Evolutionary conservation across 2,888 invertebrate species (phyloP).

Genomic region (Drosophila dives): DNA sequence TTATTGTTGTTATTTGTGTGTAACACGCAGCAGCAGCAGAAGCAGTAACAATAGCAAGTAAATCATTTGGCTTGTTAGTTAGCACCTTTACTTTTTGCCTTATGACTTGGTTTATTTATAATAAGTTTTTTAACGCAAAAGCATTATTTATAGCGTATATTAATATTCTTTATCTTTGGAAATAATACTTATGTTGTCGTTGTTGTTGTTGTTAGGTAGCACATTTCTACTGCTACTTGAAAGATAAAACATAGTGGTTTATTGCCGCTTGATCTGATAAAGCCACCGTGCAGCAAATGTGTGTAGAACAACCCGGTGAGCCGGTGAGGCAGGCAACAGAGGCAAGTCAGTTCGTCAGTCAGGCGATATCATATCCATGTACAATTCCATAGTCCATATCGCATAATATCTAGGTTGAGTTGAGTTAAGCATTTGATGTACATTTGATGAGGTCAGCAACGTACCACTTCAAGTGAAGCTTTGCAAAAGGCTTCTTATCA

Average conservation of each 20-base stretch:
- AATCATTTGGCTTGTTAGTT: constrained; percentile 73
- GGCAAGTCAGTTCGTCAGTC: constrained; percentile 28
- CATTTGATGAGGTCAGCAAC: constrained; percentile 78
- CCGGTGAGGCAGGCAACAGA: constrained; percentile 9
- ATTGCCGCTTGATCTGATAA: constrained; percentile 84
- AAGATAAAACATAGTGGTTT: constrained; percentile 83
- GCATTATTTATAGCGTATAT: constrained; percentile 83
- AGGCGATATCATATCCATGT: constrained; percentile 82
- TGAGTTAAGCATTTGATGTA: constrained; percentile 66
- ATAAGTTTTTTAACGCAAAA: constrained; percentile 67
- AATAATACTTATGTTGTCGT: constrained; percentile 58
- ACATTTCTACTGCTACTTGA: constrained; percentile 83
- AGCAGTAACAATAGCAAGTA: constrained; percentile 34
- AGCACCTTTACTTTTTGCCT: constrained; percentile 60
- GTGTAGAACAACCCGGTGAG: constrained; percentile 61
- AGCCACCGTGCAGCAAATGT: constrained; percentile 75
- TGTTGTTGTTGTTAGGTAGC: constrained; percentile 73
- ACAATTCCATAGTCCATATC: constrained; percentile 72
- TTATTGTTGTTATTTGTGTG: constrained; percentile 57
- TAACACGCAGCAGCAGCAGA: constrained; percentile 60
- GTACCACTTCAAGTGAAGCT: constrained; percentile 48
- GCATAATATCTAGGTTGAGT: constrained; percentile 58
- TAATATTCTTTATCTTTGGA: constrained; percentile 83
- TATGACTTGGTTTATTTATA: constrained; percentile 73
- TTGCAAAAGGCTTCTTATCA: constrained; percentile 33